Conservation (phyloP, 2,888 invertebrate genomes). For the Euclidia mi region DNA sequence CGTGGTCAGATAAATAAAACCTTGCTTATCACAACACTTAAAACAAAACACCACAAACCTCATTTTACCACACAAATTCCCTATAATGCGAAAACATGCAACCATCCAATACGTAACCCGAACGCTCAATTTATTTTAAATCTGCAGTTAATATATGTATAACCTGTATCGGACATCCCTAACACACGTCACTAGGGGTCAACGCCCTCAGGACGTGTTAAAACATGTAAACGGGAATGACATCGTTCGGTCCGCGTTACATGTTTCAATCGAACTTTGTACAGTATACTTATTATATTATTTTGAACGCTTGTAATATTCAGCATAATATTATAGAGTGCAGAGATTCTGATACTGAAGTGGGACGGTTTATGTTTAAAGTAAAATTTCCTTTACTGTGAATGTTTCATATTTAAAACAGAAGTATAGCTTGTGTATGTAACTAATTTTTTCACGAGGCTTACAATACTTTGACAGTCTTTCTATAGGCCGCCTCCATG, state of each 20-base stretch:
- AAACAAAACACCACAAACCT: too few relatives aligned
- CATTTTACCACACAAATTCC: too few relatives aligned
- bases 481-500: too few relatives aligned
- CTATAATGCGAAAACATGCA: background rate
- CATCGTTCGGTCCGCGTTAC: conserved; percentile 39
- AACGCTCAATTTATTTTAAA: conserved; percentile 1
- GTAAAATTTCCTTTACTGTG: too few relatives aligned
- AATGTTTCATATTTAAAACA: too few relatives aligned
- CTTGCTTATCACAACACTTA: too few relatives aligned
- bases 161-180: conserved; percentile 11
- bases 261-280: conserved; percentile 38
- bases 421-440: too few relatives aligned
- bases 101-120: background rate
- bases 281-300: conserved; percentile 19
- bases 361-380: too few relatives aligned
- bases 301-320: background rate
- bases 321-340: background rate
- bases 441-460: too few relatives aligned
- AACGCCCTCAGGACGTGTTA: conserved; percentile 32
- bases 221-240: conserved; percentile 41
- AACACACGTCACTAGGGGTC: conserved; percentile 39
- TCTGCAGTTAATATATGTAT: background rate
- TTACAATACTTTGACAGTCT: too few relatives aligned
- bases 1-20: too few relatives aligned
- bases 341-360: too few relatives aligned